Conservation (phyloP, 2,113 vertebrate species). For the Platichthys flesus region DNA sequence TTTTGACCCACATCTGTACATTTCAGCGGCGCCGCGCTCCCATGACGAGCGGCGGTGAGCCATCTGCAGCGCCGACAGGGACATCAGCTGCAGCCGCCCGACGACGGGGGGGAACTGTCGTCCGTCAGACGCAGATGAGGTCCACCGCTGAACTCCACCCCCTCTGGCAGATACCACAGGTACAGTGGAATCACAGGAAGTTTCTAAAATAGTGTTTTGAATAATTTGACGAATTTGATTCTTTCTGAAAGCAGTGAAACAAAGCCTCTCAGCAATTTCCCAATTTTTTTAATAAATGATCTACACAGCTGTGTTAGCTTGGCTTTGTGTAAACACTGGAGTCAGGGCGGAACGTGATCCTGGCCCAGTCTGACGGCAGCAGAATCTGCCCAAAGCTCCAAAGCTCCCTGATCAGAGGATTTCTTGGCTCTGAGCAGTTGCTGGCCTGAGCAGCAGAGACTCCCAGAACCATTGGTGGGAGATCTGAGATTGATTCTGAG, state of each 20-base stretch:
- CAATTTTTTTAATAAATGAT: not conserved
- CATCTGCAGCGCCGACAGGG: not conserved
- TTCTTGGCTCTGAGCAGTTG: not conserved
- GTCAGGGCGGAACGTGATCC: not conserved
- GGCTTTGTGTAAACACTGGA: not conserved
- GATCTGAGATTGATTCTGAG: no score
- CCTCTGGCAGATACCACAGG: not conserved
- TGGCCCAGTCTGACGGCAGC: not conserved
- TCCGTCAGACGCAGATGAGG: not conserved
- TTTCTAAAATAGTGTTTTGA: no score
- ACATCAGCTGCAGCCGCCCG: not conserved
- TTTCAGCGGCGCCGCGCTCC: not conserved
- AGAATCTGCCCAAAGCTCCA: not conserved
- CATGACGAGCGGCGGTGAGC: slow-evolving; percentile 14
- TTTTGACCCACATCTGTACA: slow-evolving; percentile 51
- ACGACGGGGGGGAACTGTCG: not conserved
- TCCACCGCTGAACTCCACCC: not conserved
- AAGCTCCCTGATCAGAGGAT: not conserved
- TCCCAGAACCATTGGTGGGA: not conserved
- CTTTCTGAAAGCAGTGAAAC: no score
- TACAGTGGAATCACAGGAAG: not conserved
- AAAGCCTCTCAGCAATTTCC: no score
- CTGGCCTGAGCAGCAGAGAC: not conserved
- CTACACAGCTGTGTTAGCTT: not conserved
- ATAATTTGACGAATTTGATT: no score